Conservation (phyloP, 2,888 invertebrate genomes). For the Acleris sparsana region DNA sequence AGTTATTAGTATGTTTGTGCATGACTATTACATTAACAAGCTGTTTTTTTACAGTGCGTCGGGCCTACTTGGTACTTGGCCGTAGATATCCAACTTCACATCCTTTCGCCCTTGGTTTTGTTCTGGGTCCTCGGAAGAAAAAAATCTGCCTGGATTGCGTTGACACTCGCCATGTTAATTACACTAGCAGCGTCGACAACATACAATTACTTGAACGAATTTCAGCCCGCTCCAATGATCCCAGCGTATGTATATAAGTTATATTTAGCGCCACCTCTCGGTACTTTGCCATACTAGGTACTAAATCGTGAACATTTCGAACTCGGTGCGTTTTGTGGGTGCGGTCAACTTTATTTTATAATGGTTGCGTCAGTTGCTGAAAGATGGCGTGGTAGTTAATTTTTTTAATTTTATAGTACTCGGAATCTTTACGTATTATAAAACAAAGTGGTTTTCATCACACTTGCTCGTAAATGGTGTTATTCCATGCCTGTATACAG, state of each 20-base stretch:
- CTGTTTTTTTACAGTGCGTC: constrained; percentile 56
- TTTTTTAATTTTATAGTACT: too few relatives aligned
- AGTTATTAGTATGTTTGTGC: not conserved
- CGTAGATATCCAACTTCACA: constrained; percentile 65
- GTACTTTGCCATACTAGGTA: not conserved
- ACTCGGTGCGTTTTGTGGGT: too few relatives aligned
- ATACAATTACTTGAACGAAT: constrained; percentile 54
- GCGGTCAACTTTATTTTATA: too few relatives aligned
- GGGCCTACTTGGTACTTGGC: constrained; percentile 67
- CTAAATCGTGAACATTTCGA: too few relatives aligned
- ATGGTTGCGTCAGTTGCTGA: too few relatives aligned
- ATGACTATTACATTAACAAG: not conserved
- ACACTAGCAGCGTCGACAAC: constrained; percentile 46
- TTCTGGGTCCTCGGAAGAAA: constrained; percentile 57
- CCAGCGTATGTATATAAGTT: constrained; percentile 50
- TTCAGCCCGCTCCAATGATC: constrained; percentile 47
- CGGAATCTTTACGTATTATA: too few relatives aligned
- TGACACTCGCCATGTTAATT: constrained; percentile 46
- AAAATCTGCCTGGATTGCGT: constrained; percentile 52
- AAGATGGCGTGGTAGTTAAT: not conserved
- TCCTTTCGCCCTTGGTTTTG: constrained; percentile 63
- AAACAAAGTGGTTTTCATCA: too few relatives aligned
- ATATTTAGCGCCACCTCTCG: not conserved
- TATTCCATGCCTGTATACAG: too few relatives aligned
- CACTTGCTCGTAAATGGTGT: too few relatives aligned